phyloP scores from a whole-genome alignment of 2,113 vertebrate genomes.

The Syngnathus floridae region DNA sequence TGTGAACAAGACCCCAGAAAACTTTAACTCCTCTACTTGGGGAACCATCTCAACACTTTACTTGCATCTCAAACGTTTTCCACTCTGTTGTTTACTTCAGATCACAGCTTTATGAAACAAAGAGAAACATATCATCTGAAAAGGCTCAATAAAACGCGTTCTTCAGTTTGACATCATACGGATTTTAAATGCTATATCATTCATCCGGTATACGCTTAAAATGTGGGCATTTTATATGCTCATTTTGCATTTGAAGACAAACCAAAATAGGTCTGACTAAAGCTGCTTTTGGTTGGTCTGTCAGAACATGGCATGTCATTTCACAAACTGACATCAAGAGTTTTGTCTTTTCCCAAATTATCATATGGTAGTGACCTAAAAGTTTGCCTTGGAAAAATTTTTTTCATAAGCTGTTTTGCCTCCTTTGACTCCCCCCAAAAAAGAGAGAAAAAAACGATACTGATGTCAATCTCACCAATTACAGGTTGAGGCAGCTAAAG shows the following conservation, averaged over 20 bases:
- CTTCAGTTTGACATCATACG: no score
- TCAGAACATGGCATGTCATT: not conserved
- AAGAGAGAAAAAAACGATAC: not conserved
- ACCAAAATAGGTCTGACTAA: not conserved
- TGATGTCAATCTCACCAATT: conserved; percentile 10
- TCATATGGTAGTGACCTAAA: not conserved
- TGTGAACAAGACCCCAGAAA: no score
- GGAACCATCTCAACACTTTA: no score
- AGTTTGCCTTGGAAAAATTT: not conserved
- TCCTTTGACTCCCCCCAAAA: not conserved
- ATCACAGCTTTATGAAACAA: no score
- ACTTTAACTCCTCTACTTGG: no score
- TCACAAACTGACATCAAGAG: not conserved
- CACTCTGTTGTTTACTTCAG: no score
- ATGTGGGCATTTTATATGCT: not conserved
- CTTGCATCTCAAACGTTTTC: no score
- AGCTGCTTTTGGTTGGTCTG: not conserved
- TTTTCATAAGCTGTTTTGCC: not conserved
- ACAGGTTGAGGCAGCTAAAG: conserved; percentile 65
- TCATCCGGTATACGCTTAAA: no score
- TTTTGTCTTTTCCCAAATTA: not conserved
- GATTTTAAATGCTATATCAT: no score
- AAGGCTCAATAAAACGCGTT: no score
- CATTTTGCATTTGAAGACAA: not conserved
- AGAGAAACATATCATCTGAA: no score